Evolutionary conservation across 2,888 invertebrate genomes (phyloP), one percentile per base, ranked within the genome.

Genomic region (Leucophora obtusa): DNA sequence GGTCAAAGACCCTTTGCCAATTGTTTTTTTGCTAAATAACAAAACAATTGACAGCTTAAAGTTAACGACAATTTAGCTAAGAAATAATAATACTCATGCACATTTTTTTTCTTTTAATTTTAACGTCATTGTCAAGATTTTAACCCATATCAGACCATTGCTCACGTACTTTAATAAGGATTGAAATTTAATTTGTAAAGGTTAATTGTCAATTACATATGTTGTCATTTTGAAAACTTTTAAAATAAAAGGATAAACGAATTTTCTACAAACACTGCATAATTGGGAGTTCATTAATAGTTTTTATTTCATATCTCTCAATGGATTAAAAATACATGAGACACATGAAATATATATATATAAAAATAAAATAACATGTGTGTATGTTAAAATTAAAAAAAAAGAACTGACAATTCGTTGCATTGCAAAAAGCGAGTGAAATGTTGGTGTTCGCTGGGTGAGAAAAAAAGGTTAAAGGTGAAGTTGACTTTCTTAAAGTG

Each of bases 401-500:
- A n/a, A n/a, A n/a, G n/a, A n/a, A n/a, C 43, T 5, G 47, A n/a
- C 38, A 51, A 58, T 38, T 65, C 59, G 17, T 50, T 35, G 56
- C 15, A 24, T 21, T 4, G n/a, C 21, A 10, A 56, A 60, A 35
- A 56, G 18, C 8, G 6, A 18, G 21, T 28, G 3, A 53, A 43
- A 47, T 7, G n/a, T 65, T 70, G 9, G 35, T 35, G 60, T n/a
- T 21, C n/a, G 43, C 11, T 3, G 60, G 59, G 77, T 71, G 59
- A 60, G 59, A 14, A 59, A 65, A 63, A 77, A 77, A 77, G 60
- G 77, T 71, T 71, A 71, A 71, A 77, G 77, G 66, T 66, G 47
- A 71, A 24, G 28, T 47, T 17, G 50, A 47, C 66, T 69, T 60
- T 53, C 38, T 69, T 69, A 17, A 60, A 69, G 69, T 56, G 69